Percentiles rank a stretch among this genome's conserved stretches.
These are phyloP conservation scores for Chymomyza caudatula DNA, from an alignment of 2,888 invertebrate genomes.

Conservation along the genomic window DNA sequence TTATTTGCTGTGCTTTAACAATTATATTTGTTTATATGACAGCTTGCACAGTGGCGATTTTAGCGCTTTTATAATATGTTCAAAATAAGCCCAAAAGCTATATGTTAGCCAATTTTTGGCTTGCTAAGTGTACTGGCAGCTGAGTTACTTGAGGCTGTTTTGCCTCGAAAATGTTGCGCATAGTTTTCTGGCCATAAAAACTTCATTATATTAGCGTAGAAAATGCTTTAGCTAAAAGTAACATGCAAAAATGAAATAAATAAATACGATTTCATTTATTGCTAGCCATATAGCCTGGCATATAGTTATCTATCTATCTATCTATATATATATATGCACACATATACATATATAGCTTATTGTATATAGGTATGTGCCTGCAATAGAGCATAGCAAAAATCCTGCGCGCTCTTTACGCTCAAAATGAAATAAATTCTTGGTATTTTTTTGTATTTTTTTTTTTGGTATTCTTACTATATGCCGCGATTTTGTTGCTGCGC, in stretches of 20 bases:
- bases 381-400: constrained; percentile 58
- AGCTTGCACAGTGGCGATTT: background rate
- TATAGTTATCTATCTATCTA: background rate
- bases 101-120: background rate
- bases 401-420: constrained; percentile 45
- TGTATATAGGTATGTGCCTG: constrained; percentile 6
- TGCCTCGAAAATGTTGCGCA: too few species aligned
- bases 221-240: constrained; percentile 7
- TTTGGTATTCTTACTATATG: constrained; percentile 51
- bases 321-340: constrained; percentile 12
- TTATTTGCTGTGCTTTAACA: background rate
- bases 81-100: background rate
- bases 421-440: constrained; percentile 36
- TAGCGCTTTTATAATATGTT: background rate
- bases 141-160: constrained; percentile 29
- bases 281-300: background rate
- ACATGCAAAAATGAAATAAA: background rate
- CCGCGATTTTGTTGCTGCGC: constrained; percentile 41
- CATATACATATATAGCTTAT: constrained; percentile 1
- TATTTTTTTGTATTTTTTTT: constrained; percentile 25
- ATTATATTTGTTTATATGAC: background rate
- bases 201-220: constrained; percentile 12
- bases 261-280: background rate
- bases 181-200: too few species aligned
- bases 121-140: background rate